Evolutionary conservation across 2,888 invertebrate genomes (phyloP).

Genomic region (Fabriciana adippe): DNA sequence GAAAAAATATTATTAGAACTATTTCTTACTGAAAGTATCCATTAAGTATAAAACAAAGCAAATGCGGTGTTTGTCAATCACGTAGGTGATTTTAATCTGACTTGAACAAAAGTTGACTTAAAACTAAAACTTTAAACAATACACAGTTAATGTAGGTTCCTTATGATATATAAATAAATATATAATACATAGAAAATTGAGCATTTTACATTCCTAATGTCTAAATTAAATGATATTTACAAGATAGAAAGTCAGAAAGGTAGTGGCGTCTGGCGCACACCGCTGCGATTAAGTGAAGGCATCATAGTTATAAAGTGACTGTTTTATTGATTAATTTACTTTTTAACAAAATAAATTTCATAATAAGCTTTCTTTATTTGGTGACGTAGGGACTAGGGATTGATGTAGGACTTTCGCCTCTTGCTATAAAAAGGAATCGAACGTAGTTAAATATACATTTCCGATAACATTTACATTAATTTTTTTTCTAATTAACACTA

Average conservation of each 20-base stretch:
- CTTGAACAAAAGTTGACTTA: not conserved
- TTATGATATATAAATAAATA: slow-evolving; percentile 11
- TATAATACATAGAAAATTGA: slow-evolving; percentile 21
- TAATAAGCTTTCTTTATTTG: not conserved
- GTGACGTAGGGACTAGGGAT: slow-evolving; percentile 2
- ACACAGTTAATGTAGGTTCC: not conserved
- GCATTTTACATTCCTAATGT: slow-evolving; percentile 22
- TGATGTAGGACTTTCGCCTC: slow-evolving; percentile 4
- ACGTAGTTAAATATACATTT: not conserved
- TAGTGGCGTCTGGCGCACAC: too few species aligned
- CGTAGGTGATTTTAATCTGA: not conserved
- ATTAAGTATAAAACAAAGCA: not conserved
- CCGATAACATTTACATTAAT: not conserved
- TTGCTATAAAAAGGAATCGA: not conserved
- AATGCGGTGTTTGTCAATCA: not conserved
- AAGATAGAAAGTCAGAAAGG: not conserved
- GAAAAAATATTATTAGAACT: too few species aligned
- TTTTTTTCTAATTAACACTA: not conserved
- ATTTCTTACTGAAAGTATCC: too few species aligned
- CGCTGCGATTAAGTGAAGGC: too few species aligned
- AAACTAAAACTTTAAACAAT: slow-evolving; percentile 8
- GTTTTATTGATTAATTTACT: not conserved
- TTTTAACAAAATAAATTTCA: not conserved
- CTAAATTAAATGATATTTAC: slow-evolving; percentile 19
- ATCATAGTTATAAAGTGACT: too few species aligned